Evolutionary conservation across 2,888 invertebrate species (phyloP).

Genomic region (Xylota sylvarum): DNA sequence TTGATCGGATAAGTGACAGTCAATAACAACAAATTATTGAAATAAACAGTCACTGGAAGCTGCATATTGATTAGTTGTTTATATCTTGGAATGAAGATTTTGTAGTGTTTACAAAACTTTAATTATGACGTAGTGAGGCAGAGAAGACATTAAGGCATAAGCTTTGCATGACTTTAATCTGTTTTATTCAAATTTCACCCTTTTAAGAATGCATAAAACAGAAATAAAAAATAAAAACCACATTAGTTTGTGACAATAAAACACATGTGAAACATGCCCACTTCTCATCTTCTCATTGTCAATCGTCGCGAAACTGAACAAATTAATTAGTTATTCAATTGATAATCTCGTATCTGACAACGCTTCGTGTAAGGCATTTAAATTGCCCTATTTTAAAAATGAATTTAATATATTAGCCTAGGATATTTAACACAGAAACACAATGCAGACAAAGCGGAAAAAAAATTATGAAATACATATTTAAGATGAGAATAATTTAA

Average conservation of each 20-base stretch:
- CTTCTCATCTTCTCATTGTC: neutral
- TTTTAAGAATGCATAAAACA: neutral
- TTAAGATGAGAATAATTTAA: slow-evolving; percentile 1
- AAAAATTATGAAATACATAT: neutral
- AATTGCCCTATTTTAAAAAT: neutral
- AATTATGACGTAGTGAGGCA: slow-evolving; percentile 4
- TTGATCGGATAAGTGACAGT: neutral
- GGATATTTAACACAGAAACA: neutral
- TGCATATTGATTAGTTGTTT: slow-evolving; percentile 32
- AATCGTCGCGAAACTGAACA: slow-evolving; percentile 1
- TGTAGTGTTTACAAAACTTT: slow-evolving; percentile 1
- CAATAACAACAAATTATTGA: slow-evolving; percentile 6
- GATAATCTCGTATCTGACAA: neutral
- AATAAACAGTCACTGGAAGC: neutral
- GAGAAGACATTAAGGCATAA: neutral
- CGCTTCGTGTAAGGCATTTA: slow-evolving; percentile 15
- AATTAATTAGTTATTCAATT: slow-evolving; percentile 19
- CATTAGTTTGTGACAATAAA: neutral
- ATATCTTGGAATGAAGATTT: neutral
- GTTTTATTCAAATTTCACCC: neutral
- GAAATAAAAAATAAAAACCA: neutral
- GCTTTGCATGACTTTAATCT: neutral
- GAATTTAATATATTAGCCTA: neutral
- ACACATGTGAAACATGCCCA: neutral
- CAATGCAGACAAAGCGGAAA: neutral